phyloP scores from a whole-genome alignment of 2,888 invertebrate genomes.

The Branchellion lobata region DNA sequence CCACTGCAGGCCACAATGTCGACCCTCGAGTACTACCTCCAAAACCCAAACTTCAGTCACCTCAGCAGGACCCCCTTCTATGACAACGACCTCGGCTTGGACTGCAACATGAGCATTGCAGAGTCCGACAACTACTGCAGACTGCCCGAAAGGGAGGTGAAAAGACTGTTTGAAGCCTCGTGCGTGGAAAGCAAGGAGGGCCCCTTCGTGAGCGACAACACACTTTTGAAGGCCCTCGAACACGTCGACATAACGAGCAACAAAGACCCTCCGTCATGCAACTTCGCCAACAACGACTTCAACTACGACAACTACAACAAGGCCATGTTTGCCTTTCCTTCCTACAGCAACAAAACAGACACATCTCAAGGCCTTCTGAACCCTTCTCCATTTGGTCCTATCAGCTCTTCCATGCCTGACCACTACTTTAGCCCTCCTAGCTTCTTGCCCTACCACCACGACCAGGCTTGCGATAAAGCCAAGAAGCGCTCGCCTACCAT shows the following conservation, averaged over 20 bases:
- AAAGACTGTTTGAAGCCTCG: neutral
- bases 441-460: neutral
- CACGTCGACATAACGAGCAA: neutral
- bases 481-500: constrained; percentile 31
- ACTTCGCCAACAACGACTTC: neutral
- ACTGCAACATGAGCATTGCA: neutral
- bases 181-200: neutral
- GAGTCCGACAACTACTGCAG: neutral
- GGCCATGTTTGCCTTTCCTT: neutral
- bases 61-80: neutral
- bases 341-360: neutral
- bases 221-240: neutral
- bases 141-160: neutral
- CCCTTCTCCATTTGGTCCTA: neutral
- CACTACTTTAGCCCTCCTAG: neutral
- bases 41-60: neutral
- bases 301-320: neutral
- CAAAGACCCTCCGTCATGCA: neutral
- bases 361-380: neutral
- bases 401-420: neutral
- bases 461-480: neutral
- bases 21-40: neutral
- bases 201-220: neutral
- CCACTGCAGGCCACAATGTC: no score
- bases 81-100: neutral